These are phyloP conservation scores for Acleris laterana DNA, from an alignment of 2,888 invertebrate genomes.

Conservation along the genomic window DNA sequence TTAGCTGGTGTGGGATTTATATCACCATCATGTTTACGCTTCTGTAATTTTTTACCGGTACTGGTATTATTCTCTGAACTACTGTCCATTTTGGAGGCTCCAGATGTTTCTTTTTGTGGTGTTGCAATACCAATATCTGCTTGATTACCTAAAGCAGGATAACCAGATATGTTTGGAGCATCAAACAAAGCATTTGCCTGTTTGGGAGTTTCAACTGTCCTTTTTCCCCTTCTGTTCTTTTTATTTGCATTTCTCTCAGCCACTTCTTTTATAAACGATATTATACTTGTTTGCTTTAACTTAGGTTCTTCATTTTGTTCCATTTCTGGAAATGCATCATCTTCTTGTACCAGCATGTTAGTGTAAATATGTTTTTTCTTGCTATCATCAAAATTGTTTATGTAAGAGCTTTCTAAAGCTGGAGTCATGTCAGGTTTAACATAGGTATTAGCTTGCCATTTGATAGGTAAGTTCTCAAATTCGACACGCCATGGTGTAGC, in stretches of 20 bases:
- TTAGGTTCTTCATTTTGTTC: constrained; percentile 51
- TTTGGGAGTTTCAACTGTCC: constrained; percentile 48
- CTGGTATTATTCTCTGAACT: constrained; percentile 41
- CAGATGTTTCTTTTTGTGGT: constrained; percentile 38
- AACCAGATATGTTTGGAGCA: constrained; percentile 41
- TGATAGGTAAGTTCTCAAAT: constrained; percentile 71
- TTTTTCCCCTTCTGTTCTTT: constrained; percentile 56
- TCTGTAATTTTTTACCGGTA: constrained; percentile 44
- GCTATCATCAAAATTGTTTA: constrained; percentile 58
- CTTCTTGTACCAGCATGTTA: constrained; percentile 57
- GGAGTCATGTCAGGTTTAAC: constrained; percentile 81
- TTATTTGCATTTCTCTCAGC: constrained; percentile 64
- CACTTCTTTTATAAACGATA: constrained; percentile 74
- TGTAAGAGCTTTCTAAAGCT: constrained; percentile 74
- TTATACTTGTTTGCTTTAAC: constrained; percentile 76
- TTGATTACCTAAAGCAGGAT: constrained; percentile 34
- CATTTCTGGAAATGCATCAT: constrained; percentile 56
- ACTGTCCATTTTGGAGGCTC: constrained; percentile 39
- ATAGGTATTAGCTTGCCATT: constrained; percentile 75
- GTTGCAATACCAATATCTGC: constrained; percentile 45
- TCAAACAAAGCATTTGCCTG: constrained; percentile 61
- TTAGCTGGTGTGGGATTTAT: constrained; percentile 42
- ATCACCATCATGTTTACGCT: constrained; percentile 42
- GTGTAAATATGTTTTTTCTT: constrained; percentile 78
- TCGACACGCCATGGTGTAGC: constrained; percentile 80